Evolutionary conservation across 2,113 vertebrate genomes (phyloP).

Genomic region (Herpetotheres cachinnans): DNA sequence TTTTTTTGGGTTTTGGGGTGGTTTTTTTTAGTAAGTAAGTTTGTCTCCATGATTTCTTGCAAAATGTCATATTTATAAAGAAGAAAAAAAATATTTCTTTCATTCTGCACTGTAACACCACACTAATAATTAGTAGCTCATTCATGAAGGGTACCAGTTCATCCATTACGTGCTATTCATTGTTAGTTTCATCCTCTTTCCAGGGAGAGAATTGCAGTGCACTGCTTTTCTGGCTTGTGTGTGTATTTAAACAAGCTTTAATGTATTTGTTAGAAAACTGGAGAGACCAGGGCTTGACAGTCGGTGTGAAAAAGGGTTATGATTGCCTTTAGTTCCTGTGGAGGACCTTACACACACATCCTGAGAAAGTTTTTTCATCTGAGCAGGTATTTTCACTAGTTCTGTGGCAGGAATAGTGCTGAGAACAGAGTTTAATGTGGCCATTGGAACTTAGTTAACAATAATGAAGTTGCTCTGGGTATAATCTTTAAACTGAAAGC

Average conservation of each 20-base stretch:
- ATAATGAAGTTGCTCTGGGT: background rate
- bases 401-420: background rate
- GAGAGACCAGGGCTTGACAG: background rate
- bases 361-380: background rate
- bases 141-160: background rate
- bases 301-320: background rate
- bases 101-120: background rate
- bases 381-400: background rate
- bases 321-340: background rate
- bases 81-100: background rate
- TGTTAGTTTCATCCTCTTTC: background rate
- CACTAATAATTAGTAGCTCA: background rate
- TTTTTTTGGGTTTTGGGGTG: background rate
- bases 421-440: background rate
- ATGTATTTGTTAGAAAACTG: background rate
- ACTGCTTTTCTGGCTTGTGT: background rate
- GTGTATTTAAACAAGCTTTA: background rate
- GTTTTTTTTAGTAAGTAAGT: background rate
- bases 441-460: background rate
- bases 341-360: background rate
- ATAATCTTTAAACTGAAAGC: background rate
- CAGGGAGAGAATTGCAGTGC: background rate
- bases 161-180: background rate
- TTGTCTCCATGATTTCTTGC: background rate
- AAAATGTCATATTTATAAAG: background rate